Base-by-base conservation (phyloP, 2,113 vertebrate genomes). In the Phrynosoma blainvillii region DNA sequence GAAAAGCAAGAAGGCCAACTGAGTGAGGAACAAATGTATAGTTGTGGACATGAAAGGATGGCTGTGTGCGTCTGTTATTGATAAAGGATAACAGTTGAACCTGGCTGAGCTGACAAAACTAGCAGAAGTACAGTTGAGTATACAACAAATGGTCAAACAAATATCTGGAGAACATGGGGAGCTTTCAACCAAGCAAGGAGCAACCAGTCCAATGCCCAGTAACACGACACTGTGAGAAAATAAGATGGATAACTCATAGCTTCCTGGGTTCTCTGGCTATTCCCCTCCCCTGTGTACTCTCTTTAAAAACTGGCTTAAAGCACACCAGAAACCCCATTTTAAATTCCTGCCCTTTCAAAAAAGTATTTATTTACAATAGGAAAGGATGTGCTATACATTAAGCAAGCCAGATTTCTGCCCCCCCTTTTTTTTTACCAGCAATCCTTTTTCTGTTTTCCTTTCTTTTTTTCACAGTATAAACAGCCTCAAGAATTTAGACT, bases 241-340 rank as follows among this genome's bases (percentile, higher is more conserved):
- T 18, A 14, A 65, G 73, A 27, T 85, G 74, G 1, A 36, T 70
- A 85, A 36, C 84, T 79, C 40, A 23, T 18, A 54, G 21, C 54
- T 73, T 85, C 70, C 59, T 75, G 65, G 5, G 14, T 32, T 74
- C 76, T 70, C 65, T 70, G n/a, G 47, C 30, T 79, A 47, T 36
- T n/a, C 32, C 30, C 21, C 62, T 62, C 42, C 82, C 47, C 18
- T 16, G 0, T 13, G 32, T 81, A 77, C 66, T 71, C 14, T 23
- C 32, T 87, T 80, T 36, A 25, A 52, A 79, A 30, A 87, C 27
- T 32, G 70, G 14, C 16, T 89, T 66, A 84, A 79, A 82, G 77
- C 54, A 93, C 66, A 30, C 54, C 88, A 75, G 62, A 36, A 62
- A 90, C 82, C 6, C 88, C 52, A 86, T 75, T 78, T 4, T 0